Evolutionary conservation across 2,797 vertebrate genomes (phyloP), one percentile per base, ranked within the genome.

Genomic region (Sebastiscus albofasciatus): DNA sequence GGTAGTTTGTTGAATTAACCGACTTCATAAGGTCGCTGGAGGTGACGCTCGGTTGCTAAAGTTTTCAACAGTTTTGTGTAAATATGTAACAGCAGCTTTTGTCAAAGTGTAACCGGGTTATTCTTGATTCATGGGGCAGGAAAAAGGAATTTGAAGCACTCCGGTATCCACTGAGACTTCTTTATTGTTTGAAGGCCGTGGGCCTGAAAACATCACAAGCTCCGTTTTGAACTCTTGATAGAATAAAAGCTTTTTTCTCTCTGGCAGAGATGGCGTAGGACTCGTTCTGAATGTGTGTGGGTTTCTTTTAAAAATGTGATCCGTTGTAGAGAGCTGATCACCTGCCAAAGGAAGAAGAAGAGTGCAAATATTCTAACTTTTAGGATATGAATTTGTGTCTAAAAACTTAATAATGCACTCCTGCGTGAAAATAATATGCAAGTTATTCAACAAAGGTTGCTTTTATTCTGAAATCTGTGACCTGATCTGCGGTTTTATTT

Each of bases 231-330:
- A 74, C 70, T 72, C 33, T 26, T 26, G 55, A 10, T 2, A 14
- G 73, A 72, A 89, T 84, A 69, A 84, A 85, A 80, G 86, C 75
- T 27, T 49, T 66, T 39, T 0, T 39, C 61, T 67, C 65, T 79
- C 20, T 46, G n/a, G 36, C 55, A 67, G 68, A 59, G 67, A 64
- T 33, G 67, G 84, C 22, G 86, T 85, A 70, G 86, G 83, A 83
- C 6, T 67, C 62, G 0, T 16, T 65, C 52, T 75, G 86, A 85
- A 88, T 88, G 83, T 84, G 81, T 29, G 90, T 87, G 90, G 89
- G 87, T 7, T 70, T 49, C 68, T 77, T 56, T 49, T 2, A 3
- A 14, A 59, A 70, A 67, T 75, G 60, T 18, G 31, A 26, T 24
- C 29, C 12, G 14, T 10, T 62, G n/a, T 20, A 31, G 62, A 9